Percentiles rank a stretch among this genome's conserved stretches.
Conservation (phyloP, 2,113 vertebrate genomes). For the Chunga burmeisteri region DNA sequence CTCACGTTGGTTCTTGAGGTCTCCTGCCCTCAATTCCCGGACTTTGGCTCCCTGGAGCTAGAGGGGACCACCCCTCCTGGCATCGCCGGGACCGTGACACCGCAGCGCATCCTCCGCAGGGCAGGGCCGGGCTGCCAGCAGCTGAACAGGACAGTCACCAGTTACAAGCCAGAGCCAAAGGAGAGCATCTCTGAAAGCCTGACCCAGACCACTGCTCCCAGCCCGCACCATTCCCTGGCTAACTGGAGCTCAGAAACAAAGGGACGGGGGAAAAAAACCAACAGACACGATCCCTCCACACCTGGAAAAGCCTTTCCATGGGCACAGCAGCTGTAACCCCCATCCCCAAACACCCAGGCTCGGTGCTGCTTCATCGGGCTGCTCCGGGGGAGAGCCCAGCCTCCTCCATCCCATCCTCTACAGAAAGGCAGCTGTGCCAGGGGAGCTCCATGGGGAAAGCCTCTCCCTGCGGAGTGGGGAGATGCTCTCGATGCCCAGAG, state of each 20-base stretch:
- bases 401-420: background rate
- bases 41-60: background rate
- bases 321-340: background rate
- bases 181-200: background rate
- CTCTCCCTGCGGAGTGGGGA: background rate
- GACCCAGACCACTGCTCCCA: background rate
- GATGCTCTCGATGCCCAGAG: background rate
- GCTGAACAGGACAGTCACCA: background rate
- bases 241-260: background rate
- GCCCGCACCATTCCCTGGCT: background rate
- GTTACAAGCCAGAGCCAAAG: background rate
- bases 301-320: background rate
- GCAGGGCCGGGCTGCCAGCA: too few relatives aligned
- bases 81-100: accelerated
- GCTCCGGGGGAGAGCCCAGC: background rate
- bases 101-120: background rate
- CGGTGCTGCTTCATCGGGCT: background rate
- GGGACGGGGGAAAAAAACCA: background rate
- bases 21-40: background rate
- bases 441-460: background rate
- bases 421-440: background rate
- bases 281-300: accelerated
- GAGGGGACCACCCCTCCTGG: background rate
- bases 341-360: background rate
- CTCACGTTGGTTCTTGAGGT: accelerated